Evolutionary conservation across 2,797 vertebrate species (phyloP).

Genomic region (Atherinosoma microstoma): DNA sequence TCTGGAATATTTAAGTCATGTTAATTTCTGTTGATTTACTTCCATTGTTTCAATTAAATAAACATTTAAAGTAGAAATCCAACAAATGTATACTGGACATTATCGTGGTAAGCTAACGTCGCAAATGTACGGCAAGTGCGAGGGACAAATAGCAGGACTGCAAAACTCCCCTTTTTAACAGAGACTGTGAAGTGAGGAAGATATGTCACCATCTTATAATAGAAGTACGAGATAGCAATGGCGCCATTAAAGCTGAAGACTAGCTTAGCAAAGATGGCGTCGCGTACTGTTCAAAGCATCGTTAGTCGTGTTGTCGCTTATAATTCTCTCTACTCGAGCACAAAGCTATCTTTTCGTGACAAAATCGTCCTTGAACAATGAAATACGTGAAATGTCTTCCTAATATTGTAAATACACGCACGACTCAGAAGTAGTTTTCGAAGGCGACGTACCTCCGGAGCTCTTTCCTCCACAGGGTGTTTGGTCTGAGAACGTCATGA

Average conservation of each 20-base stretch:
- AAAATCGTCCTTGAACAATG: background rate
- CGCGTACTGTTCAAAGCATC: background rate
- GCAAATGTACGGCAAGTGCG: constrained; percentile 26
- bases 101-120: background rate
- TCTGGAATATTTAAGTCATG: no score
- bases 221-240: background rate
- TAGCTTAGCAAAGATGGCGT: constrained; percentile 60
- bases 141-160: constrained; percentile 26
- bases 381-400: fast-evolving
- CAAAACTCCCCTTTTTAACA: background rate
- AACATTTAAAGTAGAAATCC: background rate
- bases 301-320: background rate
- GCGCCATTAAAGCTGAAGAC: constrained; percentile 41
- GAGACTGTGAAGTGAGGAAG: background rate
- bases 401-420: no score
- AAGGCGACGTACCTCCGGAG: background rate
- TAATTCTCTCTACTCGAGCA: background rate
- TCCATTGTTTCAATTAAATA: background rate
- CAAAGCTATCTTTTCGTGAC: background rate
- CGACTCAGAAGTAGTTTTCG: background rate
- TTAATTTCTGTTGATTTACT: no score
- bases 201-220: background rate
- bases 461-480: constrained; percentile 48
- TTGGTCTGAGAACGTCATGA: constrained; percentile 38
- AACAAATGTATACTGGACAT: background rate